Conservation (phyloP, 2,797 vertebrate genomes). For the Numenius phaeopus region DNA sequence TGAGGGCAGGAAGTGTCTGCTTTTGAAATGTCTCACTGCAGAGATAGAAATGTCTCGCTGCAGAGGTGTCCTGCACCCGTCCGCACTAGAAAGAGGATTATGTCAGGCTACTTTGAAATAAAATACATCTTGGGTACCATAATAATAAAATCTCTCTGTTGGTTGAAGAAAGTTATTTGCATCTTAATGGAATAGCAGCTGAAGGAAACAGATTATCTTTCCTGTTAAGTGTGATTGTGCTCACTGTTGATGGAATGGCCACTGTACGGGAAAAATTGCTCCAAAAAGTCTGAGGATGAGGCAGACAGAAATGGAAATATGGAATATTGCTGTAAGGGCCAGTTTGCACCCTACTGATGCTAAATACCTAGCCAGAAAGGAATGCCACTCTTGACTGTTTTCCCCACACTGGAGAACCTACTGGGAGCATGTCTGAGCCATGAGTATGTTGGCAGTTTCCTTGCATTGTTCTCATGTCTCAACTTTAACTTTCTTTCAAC, state of each 20-base stretch:
- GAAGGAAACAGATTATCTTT: background rate
- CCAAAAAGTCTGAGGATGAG: background rate
- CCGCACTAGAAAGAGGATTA: background rate
- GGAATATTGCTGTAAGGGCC: background rate
- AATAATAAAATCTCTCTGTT: background rate
- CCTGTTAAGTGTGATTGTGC: background rate
- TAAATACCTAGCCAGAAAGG: constrained; percentile 43
- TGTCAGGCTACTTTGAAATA: background rate
- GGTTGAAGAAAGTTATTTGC: background rate
- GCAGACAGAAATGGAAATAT: background rate
- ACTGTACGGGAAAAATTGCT: background rate
- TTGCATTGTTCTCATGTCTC: constrained; percentile 66
- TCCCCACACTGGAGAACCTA: background rate
- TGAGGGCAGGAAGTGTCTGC: background rate
- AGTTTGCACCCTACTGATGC: background rate
- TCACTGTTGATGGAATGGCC: background rate
- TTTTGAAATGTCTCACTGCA: background rate
- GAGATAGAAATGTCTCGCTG: background rate
- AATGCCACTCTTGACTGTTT: constrained; percentile 14
- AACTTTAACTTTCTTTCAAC: constrained; percentile 62
- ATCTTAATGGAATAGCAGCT: background rate
- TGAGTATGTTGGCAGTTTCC: constrained; percentile 65
- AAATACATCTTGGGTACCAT: background rate
- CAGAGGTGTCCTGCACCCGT: background rate
- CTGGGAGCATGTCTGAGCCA: constrained; percentile 38